Evolutionary conservation across 2,113 vertebrate genomes (phyloP).

Genomic region (Cochlearius cochlearius): DNA sequence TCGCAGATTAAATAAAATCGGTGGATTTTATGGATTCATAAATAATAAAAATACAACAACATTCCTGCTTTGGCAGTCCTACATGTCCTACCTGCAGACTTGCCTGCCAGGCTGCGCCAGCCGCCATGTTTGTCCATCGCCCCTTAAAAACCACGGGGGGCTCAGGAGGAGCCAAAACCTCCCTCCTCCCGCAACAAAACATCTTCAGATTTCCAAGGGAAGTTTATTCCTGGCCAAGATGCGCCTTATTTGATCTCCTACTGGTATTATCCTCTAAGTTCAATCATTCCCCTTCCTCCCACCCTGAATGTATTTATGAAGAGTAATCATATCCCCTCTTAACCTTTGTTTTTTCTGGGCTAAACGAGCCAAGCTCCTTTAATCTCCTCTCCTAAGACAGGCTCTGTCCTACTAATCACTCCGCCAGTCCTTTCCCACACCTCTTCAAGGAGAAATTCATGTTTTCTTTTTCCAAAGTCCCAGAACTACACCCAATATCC

Average conservation of each 20-base stretch:
- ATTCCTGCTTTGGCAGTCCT: not conserved
- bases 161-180: not conserved
- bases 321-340: conserved; percentile 62
- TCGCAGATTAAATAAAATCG: not conserved
- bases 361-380: conserved; percentile 58
- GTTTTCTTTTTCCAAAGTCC: not conserved
- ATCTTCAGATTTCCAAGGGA: not conserved
- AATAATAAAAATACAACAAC: not conserved
- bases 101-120: fast-evolving
- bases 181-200: not conserved
- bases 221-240: not conserved
- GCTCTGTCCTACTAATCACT: conserved; percentile 32
- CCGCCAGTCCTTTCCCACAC: not conserved
- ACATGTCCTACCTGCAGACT: not conserved
- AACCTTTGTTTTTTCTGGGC: conserved; percentile 63
- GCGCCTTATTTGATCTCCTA: not conserved
- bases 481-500: not conserved
- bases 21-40: not conserved
- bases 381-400: conserved; percentile 54
- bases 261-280: not conserved
- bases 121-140: not conserved
- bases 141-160: fast-evolving
- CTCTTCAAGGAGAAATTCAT: conserved; percentile 38
- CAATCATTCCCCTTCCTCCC: conserved; percentile 21
- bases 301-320: conserved; percentile 45